Conservation (phyloP, 2,113 vertebrate genomes). For the Prionailurus viverrinus region DNA sequence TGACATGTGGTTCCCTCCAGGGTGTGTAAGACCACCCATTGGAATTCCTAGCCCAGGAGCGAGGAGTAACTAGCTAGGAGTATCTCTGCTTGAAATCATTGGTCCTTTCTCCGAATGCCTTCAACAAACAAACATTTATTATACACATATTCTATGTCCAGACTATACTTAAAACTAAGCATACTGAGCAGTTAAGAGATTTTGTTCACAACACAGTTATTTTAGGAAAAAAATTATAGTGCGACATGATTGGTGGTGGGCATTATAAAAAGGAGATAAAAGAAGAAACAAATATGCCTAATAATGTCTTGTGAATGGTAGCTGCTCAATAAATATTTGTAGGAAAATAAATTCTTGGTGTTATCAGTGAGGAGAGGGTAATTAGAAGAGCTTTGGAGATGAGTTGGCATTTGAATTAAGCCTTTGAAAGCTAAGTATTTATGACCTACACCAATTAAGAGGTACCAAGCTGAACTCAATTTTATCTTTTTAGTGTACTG, state of each 20-base stretch:
- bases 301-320: not conserved
- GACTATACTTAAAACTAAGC: not conserved
- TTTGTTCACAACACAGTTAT: not conserved
- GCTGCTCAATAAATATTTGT: not conserved
- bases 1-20: not conserved
- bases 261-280: not conserved
- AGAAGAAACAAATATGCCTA: not conserved
- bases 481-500: not conserved
- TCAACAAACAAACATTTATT: not conserved
- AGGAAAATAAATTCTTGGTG: not conserved
- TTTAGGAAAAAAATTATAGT: slow-evolving; percentile 20
- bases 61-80: not conserved
- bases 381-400: not conserved
- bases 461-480: not conserved
- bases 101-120: not conserved
- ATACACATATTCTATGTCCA: not conserved
- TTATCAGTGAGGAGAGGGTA: not conserved
- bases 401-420: not conserved
- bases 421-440: not conserved
- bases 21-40: not conserved
- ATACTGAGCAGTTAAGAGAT: not conserved
- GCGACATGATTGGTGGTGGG: not conserved
- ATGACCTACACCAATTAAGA: not conserved
- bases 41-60: not conserved
- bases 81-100: not conserved